phyloP scores from a whole-genome alignment of 2,113 vertebrate species.

The Noctilio leporinus region DNA sequence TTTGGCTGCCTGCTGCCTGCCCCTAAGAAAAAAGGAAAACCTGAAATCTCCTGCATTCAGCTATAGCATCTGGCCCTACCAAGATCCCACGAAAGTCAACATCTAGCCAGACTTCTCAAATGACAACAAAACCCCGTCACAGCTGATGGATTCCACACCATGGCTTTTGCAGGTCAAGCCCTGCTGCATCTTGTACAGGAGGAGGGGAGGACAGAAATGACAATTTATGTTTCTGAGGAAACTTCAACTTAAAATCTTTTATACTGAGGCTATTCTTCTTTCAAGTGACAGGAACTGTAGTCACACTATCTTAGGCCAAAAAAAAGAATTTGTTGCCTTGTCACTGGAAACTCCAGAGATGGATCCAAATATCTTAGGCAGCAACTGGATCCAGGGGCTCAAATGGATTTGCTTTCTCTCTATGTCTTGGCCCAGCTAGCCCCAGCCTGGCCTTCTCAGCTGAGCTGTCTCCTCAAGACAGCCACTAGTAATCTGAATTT shows the following conservation, averaged over 20 bases:
- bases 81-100: background rate
- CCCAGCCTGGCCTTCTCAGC: background rate
- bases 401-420: background rate
- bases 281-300: background rate
- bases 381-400: background rate
- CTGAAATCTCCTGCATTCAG: background rate
- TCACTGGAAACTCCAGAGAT: background rate
- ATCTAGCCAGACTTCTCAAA: background rate
- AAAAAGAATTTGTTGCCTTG: background rate
- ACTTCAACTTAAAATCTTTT: conserved; percentile 5
- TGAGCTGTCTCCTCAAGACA: background rate
- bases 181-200: background rate
- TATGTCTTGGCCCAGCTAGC: background rate
- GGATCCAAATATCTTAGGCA: background rate
- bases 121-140: background rate
- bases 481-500: background rate
- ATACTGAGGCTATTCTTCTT: background rate
- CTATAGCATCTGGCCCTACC: background rate
- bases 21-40: background rate
- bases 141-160: background rate
- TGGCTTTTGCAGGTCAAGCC: background rate
- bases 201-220: background rate
- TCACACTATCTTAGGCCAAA: background rate
- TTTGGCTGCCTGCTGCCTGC: background rate
- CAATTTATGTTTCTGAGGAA: background rate